Evolutionary conservation across 1,140 invertebrate genomes (phyloP), one percentile per base, ranked within the genome.

Genomic region (Scaptomyza hsui): DNA sequence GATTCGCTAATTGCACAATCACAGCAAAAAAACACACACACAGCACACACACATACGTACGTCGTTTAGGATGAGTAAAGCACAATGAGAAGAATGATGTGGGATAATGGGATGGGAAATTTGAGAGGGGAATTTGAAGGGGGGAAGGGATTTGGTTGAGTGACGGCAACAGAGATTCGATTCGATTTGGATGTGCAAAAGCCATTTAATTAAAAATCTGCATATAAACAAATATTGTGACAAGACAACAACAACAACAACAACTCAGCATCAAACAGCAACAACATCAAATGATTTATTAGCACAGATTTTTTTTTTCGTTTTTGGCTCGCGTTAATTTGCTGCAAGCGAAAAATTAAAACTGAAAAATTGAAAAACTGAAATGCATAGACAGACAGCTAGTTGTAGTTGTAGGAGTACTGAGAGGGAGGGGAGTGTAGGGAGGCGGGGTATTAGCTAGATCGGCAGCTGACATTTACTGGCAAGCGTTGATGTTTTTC

Each of bases 401-500:
- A n/a, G 52, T 37, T 52, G 52, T 2, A 0, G 32, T 59, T 32
- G 69, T 67, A 63, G 68, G 60, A 49, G 47, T 49, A 16, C 7
- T 6, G 4, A 13, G 45, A 15, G 7, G 35, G 29, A 6, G 15
- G 24, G 10, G 44, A 24, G 10, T 7, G 19, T 3, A 21, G 18
- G 0, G 19, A 19, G 32, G 19, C 26, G 32, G 6, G 5, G 41
- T 1, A 10, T 16, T 1, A 61, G 26, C 51, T 24, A 67, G 68
- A 81, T 77, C 70, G 75, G 80, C 75, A 85, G 80, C 80, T 83
- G 80, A 83, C 80, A 83, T 83, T 83, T 85, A 83, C 80, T 85
- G 80, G 81, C 80, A 85, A 85, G 80, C 81, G 80, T 73, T 85
- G 53, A 42, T 47, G 39, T 55, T 29, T 29, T 6, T n/a, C n/a